Evolutionary conservation across 1,140 invertebrate species (phyloP), one percentile per base, ranked within the genome.

Genomic region (Paralvinella palmiformis): DNA sequence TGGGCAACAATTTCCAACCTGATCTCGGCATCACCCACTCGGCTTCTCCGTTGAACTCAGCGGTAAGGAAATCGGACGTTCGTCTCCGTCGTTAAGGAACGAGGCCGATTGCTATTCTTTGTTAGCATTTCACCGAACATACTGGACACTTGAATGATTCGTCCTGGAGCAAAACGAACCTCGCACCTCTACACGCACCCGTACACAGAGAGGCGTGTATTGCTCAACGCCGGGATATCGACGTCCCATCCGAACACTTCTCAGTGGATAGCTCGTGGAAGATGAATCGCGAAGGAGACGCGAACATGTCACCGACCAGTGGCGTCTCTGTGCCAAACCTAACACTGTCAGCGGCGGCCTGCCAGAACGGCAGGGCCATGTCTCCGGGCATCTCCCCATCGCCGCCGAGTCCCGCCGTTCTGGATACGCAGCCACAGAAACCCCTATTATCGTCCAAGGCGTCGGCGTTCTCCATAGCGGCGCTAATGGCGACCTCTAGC

Each of bases 381-480:
- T 52, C 48, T 52, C n/a, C 6, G 48, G 48, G 48, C 31, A 29
- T 29, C n/a, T 52, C 48, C 10, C 48, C 48, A 52, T 52, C 24
- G 48, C 24, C 24, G 48, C 7, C 48, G 48, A 27, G 24, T 29
- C 31, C n/a, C 48, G 48, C 17, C 48, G 31, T 27, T 29, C 48
- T 22, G 31, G 24, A 22, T 7, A 52, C 55, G 29, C 33, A 27
- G 55, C 55, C 33, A 1, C 55, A 27, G 29, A 57, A 57, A 32
- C 55, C 55, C 2, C 55, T 32, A 33, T 37, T 60, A 1, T 60
- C 58, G 13, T 41, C 58, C 58, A 60, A 60, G 36, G 58, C 58
- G 3, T 60, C 58, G 58, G 58, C 58, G 10, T 60, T 60, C 58
- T 60, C 58, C 6, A 60, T 60, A 2, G 58, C 36, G 1, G 58